Base-by-base conservation (phyloP, 2,888 invertebrate genomes). In the Galerucella pusilla region DNA sequence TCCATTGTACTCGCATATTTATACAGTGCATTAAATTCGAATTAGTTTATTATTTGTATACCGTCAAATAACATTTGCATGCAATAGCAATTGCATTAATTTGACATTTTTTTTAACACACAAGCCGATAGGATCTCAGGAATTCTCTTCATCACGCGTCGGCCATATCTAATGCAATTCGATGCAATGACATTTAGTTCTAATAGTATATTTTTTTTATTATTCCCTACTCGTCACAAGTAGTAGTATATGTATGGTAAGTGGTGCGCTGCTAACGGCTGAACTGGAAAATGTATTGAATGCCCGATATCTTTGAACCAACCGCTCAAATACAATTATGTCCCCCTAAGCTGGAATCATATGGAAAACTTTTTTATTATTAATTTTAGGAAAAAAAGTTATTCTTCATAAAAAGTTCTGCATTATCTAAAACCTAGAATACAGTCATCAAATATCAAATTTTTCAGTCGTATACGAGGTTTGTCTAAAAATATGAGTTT, bases 161-260 rank as follows among this genome's bases (percentile, higher is more conserved):
- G 63, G 63, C 63, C 63, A 63, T 63, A 63, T 63, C 20, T 63
- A 63, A 63, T 63, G 35, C 14, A 42, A 42, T 35, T 28, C n/a
- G n/a, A 63, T 63, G n/a, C 63, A 42, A 63, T 63, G 42, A 42
- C 63, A 42, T 63, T 63, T 42, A 42, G n/a, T 63, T 63, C 35
- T 42, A 42, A 57, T 57, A 20, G 20, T 57, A 35, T 35, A 14
- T 11, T 28, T 61, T 61, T 61, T 65, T 65, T 65, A 65, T 65
- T 65, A 65, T 65, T 65, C 64, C 64, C 20, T 42, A 45, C 46
- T 20, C 45, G 64, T 65, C 20, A 46, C 64, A 46, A 65, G 20
- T 45, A 42, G 35, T 11, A 42, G 61, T 49, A 49, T 49, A 14
- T 49, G 52, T 57, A 46, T 65, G 64, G 20, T 3, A 9, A n/a